Base-by-base conservation (phyloP, 2,113 vertebrate species). In the Bubo blakistoni region DNA sequence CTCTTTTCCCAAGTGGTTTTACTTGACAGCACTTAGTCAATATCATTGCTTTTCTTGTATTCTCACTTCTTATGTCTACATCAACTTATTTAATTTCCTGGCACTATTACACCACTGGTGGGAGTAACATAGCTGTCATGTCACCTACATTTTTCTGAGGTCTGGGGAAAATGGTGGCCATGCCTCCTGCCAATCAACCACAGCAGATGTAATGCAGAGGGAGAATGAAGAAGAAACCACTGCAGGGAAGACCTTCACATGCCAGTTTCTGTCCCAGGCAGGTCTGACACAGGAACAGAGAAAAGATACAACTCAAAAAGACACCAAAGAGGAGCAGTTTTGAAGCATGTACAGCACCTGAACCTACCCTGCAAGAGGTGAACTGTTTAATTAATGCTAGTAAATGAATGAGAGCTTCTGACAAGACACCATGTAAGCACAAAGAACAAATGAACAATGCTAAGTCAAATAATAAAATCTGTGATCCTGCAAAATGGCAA, bases 71-170 rank as follows among this genome's bases (percentile, higher is more conserved):
- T 59, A 17, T 38, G 47, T 81, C 72, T 87, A 30, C 46, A 88
- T 71, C n/a, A 47, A 40, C 4, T 77, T 74, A 57, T 54, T 92
- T 66, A 82, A 88, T 93, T 96, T 92, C 36, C 70, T 76, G 66
- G 46, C 11, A 22, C 44, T 76, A 4, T 71, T 36, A 40, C 18
- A 57, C 13, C 36, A 57, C 52, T 12, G 8, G 5, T 79, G 57
- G 71, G 49, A 84, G 29, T 81, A 79, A 78, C 40, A 24, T 10
- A 76, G 24, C 72, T 89, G 54, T 92, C 61, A 78, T 26, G 47
- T 76, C 73, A 79, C 36, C 34, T 65, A 49, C 27, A 11, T 25
- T 32, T 76, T 46, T 55, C 40, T 58, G 55, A 84, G 59, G 17
- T 55, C 63, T 92, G 40, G 36, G 32, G 36, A 47, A 69, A 54